Evolutionary conservation across 2,797 vertebrate genomes (phyloP), one percentile per base, ranked within the genome.

Genomic region (Aldrovandia affinis): DNA sequence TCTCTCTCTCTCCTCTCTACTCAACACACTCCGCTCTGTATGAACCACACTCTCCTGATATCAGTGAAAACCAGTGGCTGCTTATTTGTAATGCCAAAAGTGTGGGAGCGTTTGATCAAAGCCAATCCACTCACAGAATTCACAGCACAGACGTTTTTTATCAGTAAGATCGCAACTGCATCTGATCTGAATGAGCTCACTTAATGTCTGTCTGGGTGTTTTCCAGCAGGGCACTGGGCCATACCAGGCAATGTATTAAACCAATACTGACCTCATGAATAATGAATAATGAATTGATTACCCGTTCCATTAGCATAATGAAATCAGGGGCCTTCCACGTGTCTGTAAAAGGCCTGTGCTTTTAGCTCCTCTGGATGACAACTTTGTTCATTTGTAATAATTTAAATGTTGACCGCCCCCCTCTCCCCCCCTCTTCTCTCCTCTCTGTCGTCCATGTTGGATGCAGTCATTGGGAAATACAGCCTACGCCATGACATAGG

Each of bases 391-490:
- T 86, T 81, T 81, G 70, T 78, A 20, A 33, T 85, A 47, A 47
- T 85, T 82, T 80, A 6, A 50, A 50, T 50, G 6, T 50, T 5
- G 12, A 5, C 47, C 47, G 6, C 47, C 12, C 47, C 47, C 7
- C 85, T 18, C 86, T n/a, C 47, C 47, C 12, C 47, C 47, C 7
- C 85, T 18, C 86, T n/a, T 81, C 22, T 61, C 47, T 28, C 22
- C 20, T 90, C 8, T 89, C 78, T 84, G 81, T 88, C 89, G n/a
- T 87, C 86, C 47, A 44, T 83, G 75, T 28, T 86, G 85, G 79
- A 78, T 92, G 9, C 84, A 96, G 95, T 96, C 91, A 86, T 96
- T 78, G 93, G 94, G 82, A 96, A 96, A 81, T 96, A 96, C 93
- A 95, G 95, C 3, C 85, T 25, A 20, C 95, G 95, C 9, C 93